Evolutionary conservation across 2,888 invertebrate species (phyloP).

Genomic region (Drosophila algonquin): DNA sequence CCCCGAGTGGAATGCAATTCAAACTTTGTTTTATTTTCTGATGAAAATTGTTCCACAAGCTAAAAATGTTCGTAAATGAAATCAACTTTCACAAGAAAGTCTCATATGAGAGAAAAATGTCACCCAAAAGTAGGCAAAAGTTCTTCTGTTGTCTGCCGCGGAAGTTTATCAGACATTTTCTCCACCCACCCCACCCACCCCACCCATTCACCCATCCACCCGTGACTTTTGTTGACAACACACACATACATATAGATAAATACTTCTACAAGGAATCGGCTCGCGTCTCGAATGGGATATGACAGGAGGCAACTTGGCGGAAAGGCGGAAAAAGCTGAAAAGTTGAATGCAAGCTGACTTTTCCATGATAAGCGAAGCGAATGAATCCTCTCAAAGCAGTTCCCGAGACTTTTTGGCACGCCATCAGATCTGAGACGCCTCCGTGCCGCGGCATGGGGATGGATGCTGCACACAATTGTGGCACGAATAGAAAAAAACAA

Average conservation of each 20-base stretch:
- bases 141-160: constrained; percentile 65
- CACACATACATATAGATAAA: constrained; percentile 4
- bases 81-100: constrained; percentile 18
- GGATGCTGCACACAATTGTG: not conserved
- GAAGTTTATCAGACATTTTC: constrained; percentile 77
- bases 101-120: constrained; percentile 14
- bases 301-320: constrained; percentile 49
- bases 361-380: constrained; percentile 66
- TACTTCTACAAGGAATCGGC: not conserved
- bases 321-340: constrained; percentile 63
- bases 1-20: constrained; percentile 59
- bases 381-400: constrained; percentile 45
- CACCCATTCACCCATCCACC: not conserved
- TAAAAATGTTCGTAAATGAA: constrained; percentile 46
- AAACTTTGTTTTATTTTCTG: constrained; percentile 60
- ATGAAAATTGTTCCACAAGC: constrained; percentile 59
- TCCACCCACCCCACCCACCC: too few species aligned
- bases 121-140: constrained; percentile 56
- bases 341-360: constrained; percentile 53
- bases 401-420: constrained; percentile 22
- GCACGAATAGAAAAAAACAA: constrained; percentile 3
- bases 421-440: constrained; percentile 1
- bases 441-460: too few species aligned
- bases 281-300: constrained; percentile 40
- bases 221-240: constrained; percentile 76